phyloP scores from a whole-genome alignment of 2,888 invertebrate species.

The Smittia sp. region DNA sequence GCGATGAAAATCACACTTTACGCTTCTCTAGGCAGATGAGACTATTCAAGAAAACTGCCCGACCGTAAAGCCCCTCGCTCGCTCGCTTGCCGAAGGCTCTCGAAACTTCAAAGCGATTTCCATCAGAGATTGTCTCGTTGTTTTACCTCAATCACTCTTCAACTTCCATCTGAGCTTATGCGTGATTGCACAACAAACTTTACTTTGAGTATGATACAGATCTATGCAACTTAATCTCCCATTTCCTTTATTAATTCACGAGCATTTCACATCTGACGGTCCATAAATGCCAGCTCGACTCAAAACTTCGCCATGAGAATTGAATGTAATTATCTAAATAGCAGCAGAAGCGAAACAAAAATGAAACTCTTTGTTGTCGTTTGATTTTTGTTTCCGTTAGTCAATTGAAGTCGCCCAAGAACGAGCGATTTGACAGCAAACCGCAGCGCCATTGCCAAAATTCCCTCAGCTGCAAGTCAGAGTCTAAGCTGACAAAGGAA shows the following conservation, averaged over 20 bases:
- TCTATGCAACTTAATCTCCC: conserved; percentile 25
- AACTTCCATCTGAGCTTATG: no score
- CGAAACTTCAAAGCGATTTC: no score
- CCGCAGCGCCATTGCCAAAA: no score
- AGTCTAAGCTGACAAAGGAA: no score
- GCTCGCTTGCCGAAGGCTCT: no score
- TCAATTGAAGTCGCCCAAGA: conserved; percentile 19
- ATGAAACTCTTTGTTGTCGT: conserved; percentile 13
- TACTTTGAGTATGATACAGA: background rate
- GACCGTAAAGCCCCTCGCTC: background rate
- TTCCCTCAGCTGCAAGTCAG: no score
- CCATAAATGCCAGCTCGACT: conserved; percentile 1
- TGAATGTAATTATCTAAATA: conserved; percentile 11
- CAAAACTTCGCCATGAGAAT: background rate
- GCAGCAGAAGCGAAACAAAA: conserved; percentile 17
- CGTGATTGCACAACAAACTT: background rate
- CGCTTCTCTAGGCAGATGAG: background rate
- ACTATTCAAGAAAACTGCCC: background rate
- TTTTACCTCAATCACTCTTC: no score
- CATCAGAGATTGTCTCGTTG: no score
- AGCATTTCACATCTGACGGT: background rate
- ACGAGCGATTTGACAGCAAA: no score
- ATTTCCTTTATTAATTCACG: conserved; percentile 34
- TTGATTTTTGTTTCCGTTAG: conserved; percentile 26
- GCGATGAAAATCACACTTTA: conserved; percentile 30